Base-by-base conservation (phyloP, 1,140 invertebrate species). In the Melipona quadrifasciata region DNA sequence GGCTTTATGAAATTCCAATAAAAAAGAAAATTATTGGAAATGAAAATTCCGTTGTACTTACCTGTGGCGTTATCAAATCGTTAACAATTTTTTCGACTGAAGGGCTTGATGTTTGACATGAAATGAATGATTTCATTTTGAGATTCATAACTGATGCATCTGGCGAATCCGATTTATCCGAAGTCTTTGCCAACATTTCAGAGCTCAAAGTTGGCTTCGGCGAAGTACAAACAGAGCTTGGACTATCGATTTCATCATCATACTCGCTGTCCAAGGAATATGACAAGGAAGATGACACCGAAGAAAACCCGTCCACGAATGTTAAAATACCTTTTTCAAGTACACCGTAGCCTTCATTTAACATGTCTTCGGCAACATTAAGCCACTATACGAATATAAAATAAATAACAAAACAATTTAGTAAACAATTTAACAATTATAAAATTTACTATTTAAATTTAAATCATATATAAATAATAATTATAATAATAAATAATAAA, bases 301-400 rank as follows among this genome's bases (percentile, higher is more conserved):
- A n/a, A n/a, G n/a, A n/a, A n/a, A n/a, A n/a, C n/a, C n/a, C n/a
- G n/a, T n/a, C n/a, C n/a, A n/a, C n/a, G n/a, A n/a, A n/a, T n/a
- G n/a, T n/a, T n/a, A n/a, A n/a, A n/a, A n/a, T n/a, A n/a, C n/a
- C n/a, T n/a, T n/a, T n/a, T n/a, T n/a, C n/a, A n/a, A n/a, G n/a
- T n/a, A n/a, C n/a, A n/a, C n/a, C n/a, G 16, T 91, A 47, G 58
- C 80, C 82, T 10, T 91, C 89, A 6, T 80, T 85, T 58, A 93
- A 86, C 67, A 93, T 34, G n/a, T 90, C 85, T 27, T 90, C 71
- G 39, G 89, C 90, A 21, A 93, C 80, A 65, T 93, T 91, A 53
- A 93, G n/a, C 14, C n/a, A 24, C 58, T 61, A 12, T 4, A 21
- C 1, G n/a, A 1, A 1, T 61, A 0, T 14, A 14, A 61, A n/a